Evolutionary conservation across 2,888 invertebrate genomes (phyloP), one percentile per base, ranked within the genome.

Genomic region (Cactoblastis cactorum): DNA sequence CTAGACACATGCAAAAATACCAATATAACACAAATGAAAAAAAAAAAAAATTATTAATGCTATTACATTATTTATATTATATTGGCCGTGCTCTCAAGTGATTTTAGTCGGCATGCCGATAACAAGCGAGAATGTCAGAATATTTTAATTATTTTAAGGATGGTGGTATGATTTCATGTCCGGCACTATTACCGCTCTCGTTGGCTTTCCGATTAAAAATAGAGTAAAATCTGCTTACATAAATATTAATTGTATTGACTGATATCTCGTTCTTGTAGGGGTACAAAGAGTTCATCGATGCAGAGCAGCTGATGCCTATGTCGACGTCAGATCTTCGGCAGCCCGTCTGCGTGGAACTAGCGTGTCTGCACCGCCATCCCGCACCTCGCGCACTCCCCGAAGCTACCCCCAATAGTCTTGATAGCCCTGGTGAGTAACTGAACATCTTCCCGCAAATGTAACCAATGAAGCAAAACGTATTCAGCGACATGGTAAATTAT

Each of bases 221-320:
- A 6, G 22, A 28, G 3, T 28, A 9, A 2, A 28, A 28, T 9
- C 28, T 6, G 28, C 5, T 28, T 6, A 28, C 9, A 28, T 9
- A 28, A 28, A 28, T 28, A 28, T 1, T 3, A 9, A 28, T 6
- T 6, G 32, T 49, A 24, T 15, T 45, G 48, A 53, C 6, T 49
- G 33, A 51, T 60, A 51, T 55, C 61, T 75, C 28, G 1, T 43
- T 28, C 9, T 59, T 34, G 55, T 80, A 97, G 96, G 95, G 95
- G 72, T 96, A 95, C 91, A 96, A 95, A 91, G 96, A 96, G 81
- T 95, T 95, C 91, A 95, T 95, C 78, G 96, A 96, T 86, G 96
- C 96, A 54, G 96, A 96, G 90, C 95, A 95, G 78, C 91, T 96
- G 70, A 96, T 96, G 94, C 95, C 96, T 58, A 92, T 95, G 84